Evolutionary conservation across 2,888 invertebrate species (phyloP), one percentile per base, ranked within the genome.

Genomic region (Idaea straminata): DNA sequence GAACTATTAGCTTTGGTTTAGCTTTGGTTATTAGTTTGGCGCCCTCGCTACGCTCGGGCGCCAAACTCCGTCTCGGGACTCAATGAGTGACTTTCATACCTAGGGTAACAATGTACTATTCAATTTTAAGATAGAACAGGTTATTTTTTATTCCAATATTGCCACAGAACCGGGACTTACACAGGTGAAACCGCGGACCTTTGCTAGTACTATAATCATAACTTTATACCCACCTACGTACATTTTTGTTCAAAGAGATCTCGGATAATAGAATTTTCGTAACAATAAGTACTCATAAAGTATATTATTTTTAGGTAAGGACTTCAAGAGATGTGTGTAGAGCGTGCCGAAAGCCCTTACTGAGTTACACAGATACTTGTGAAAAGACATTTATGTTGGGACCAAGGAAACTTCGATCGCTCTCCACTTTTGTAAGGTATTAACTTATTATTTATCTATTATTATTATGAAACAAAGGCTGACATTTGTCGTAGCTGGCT

Each of bases 291-390:
- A 47, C 10, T 10, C 47, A 47, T 47, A 47, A n/a, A 47, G 61
- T 64, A 34, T 60, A 6, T 47, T 61, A 62, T 66, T 88, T 87
- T 57, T 85, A 97, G 97, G 96, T 97, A 5, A 89, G 92, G 74
- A 96, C 96, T 36, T 96, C 97, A 0, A 95, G 97, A 70, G 93
- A 95, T 66, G 93, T 97, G 62, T 96, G 96, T 82, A 92, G 89
- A 68, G 94, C 95, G 72, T 92, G 94, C 15, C 94, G 94, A 79
- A 92, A 94, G 7, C 95, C 96, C 0, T 94, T 94, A 59, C 82
- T 98, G 72, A 96, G 95, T 74, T 98, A 97, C 85, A 95, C 97
- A 0, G 96, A 96, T 76, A 98, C 98, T 0, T 97, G 97, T 13
- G 96, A 96, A 81, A 94, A 94, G 62, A 96, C 96, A 2, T 97